These are phyloP conservation scores for Bombus waltoni DNA, from an alignment of 1,140 invertebrate genomes.

Conservation along the genomic window DNA sequence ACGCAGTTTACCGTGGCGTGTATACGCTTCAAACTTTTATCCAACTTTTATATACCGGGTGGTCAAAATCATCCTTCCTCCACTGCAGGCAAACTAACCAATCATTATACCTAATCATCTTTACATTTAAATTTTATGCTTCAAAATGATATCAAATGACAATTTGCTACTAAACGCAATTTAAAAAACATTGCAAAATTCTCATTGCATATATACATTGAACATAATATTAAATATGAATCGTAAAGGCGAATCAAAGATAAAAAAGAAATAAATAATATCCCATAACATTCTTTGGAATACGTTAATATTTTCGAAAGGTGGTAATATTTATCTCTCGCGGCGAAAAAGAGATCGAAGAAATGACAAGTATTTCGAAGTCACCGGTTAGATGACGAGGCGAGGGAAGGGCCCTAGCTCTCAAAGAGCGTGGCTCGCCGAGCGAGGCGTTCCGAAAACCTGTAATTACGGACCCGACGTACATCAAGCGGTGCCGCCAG, in stretches of 20 bases:
- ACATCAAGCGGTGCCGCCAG: constrained; percentile 81
- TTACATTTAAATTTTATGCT: not conserved
- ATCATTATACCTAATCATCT: too few relatives aligned
- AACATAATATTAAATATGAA: not conserved
- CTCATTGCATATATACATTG: not conserved
- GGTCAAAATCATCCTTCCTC: not conserved
- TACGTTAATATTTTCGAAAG: constrained; percentile 30
- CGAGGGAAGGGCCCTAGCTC: constrained; percentile 67
- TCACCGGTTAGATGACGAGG: constrained; percentile 70
- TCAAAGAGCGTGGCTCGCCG: constrained; percentile 69
- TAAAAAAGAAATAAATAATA: not conserved
- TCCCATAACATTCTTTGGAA: not conserved
- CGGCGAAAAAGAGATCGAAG: constrained; percentile 44
- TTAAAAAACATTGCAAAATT: not conserved
- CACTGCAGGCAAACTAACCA: not conserved
- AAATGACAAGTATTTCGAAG: constrained; percentile 53
- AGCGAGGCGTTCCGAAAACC: constrained; percentile 81
- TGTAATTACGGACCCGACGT: constrained; percentile 81
- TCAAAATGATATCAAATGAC: too few relatives aligned
- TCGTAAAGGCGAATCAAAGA: too few relatives aligned
- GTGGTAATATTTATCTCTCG: constrained; percentile 11
- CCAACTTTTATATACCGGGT: constrained; percentile 33
- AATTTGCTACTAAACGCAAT: not conserved
- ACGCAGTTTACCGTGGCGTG: constrained; percentile 26
- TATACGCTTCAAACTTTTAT: constrained; percentile 37